These are phyloP conservation scores for Vidua chalybeata DNA, from an alignment of 2,113 vertebrate species.

Conservation along the genomic window DNA sequence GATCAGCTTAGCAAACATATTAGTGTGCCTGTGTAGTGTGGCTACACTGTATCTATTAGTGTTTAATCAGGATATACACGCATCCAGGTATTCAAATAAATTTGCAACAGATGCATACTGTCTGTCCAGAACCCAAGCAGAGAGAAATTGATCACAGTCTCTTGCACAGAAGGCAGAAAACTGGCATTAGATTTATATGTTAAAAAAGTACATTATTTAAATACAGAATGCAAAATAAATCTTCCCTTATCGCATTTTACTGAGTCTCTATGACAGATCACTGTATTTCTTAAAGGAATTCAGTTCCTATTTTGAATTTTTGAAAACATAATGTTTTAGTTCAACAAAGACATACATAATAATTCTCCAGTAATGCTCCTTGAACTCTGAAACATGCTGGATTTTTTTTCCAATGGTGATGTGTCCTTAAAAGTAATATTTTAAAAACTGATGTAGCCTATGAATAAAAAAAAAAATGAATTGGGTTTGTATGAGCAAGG, in stretches of 20 bases:
- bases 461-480: not conserved
- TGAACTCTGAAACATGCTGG: not conserved
- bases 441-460: not conserved
- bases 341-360: not conserved
- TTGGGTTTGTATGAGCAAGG: not conserved
- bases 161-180: slow-evolving; percentile 1
- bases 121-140: not conserved
- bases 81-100: slow-evolving; percentile 41
- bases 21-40: slow-evolving; percentile 26
- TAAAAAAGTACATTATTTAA: not conserved
- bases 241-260: not conserved
- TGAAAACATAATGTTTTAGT: not conserved
- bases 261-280: not conserved
- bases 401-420: not conserved
- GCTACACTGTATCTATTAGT: slow-evolving; percentile 30
- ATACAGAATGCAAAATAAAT: slow-evolving; percentile 13
- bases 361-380: not conserved
- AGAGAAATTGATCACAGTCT: slow-evolving; percentile 15
- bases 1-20: slow-evolving; percentile 69
- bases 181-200: not conserved
- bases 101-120: slow-evolving; percentile 9
- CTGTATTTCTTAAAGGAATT: not conserved
- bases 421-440: not conserved
- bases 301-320: not conserved
- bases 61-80: slow-evolving; percentile 16